phyloP scores from a whole-genome alignment of 2,113 vertebrate species.

The Puffinus mauretanicus region DNA sequence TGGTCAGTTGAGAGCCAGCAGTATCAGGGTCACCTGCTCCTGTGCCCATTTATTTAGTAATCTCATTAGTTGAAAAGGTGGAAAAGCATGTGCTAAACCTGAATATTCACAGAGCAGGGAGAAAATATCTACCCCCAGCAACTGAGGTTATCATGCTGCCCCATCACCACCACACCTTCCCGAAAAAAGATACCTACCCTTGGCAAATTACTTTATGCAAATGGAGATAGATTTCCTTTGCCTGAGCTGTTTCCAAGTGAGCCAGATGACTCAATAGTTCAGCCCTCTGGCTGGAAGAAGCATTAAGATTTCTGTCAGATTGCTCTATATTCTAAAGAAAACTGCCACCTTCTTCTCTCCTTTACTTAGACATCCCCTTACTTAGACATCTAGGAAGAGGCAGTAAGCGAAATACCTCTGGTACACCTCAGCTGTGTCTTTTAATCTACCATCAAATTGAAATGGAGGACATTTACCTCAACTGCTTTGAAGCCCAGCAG shows the following conservation, averaged over 20 bases:
- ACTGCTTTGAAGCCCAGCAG: neutral
- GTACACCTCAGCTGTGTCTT: neutral
- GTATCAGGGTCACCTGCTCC: neutral
- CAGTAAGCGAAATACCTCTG: slow-evolving; percentile 27
- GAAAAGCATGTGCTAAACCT: neutral
- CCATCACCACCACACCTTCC: neutral
- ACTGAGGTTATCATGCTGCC: neutral
- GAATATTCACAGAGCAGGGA: neutral
- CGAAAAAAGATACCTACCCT: neutral
- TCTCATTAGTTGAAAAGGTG: neutral
- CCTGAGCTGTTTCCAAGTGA: slow-evolving; percentile 44
- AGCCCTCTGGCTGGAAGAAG: slow-evolving; percentile 30
- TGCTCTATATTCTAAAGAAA: slow-evolving; percentile 40
- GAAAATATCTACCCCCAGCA: neutral
- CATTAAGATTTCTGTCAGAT: slow-evolving; percentile 48
- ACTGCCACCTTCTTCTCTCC: slow-evolving; percentile 27
- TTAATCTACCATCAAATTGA: neutral
- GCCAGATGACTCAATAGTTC: slow-evolving; percentile 49
- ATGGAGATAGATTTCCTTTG: slow-evolving; percentile 18
- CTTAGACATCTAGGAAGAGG: slow-evolving; percentile 5
- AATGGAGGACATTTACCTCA: neutral
- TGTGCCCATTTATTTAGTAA: neutral
- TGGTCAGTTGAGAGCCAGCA: neutral
- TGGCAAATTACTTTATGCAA: slow-evolving; percentile 39
- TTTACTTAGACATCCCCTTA: neutral